These are phyloP conservation scores for Trematomus bernacchii DNA, from an alignment of 2,797 vertebrate species.

Conservation along the genomic window DNA sequence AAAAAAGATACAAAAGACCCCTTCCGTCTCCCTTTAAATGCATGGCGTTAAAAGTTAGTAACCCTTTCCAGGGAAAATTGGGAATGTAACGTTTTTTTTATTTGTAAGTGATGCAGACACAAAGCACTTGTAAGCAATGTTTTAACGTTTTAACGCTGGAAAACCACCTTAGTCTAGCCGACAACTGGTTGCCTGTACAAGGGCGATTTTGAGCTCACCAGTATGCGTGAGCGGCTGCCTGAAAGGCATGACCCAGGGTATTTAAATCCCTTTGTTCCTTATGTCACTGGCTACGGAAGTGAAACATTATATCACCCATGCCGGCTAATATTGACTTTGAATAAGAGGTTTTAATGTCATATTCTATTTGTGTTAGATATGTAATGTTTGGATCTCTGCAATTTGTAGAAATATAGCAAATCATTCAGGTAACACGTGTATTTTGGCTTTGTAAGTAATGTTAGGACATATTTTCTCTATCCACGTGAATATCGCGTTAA, in stretches of 20 bases:
- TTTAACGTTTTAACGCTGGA: no score
- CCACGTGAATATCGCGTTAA: constrained; percentile 54
- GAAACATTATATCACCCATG: constrained; percentile 41
- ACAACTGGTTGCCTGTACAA: neutral
- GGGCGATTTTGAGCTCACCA: no score
- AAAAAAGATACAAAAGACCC: no score
- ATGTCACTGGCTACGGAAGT: constrained; percentile 67
- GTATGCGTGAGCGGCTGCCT: constrained; percentile 19
- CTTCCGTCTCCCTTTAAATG: no score
- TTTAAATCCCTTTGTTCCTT: fast-evolving
- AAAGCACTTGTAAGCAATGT: neutral
- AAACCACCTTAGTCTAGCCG: no score
- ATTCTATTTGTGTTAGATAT: neutral
- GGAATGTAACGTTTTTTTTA: no score
- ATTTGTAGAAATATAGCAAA: neutral
- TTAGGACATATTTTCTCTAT: neutral
- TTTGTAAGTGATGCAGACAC: no score
- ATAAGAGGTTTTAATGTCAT: neutral
- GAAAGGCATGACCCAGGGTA: constrained; percentile 10
- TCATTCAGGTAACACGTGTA: fast-evolving
- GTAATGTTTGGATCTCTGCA: neutral
- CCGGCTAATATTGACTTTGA: constrained; percentile 70
- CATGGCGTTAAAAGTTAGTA: no score
- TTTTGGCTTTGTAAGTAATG: neutral
- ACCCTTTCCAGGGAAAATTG: no score